A percentile compares a stretch with the other conserved stretches of the same genome.
Conservation (phyloP, 2,888 invertebrate genomes). For the Anagyrus pseudococci region DNA sequence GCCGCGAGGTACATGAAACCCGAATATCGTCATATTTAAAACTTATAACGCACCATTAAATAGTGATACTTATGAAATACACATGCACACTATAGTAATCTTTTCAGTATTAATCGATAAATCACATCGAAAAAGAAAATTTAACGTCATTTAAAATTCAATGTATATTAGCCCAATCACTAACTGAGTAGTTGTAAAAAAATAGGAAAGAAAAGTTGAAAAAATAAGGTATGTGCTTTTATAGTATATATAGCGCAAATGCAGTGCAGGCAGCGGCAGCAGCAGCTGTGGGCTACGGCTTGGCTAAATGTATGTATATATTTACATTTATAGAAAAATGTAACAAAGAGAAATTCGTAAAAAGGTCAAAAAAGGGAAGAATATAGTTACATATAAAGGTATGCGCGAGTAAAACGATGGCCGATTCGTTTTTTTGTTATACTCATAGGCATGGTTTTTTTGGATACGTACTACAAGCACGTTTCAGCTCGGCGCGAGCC, state of each 20-base stretch:
- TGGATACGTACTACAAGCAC: no score
- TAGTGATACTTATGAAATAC: no score
- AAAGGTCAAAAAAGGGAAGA: constrained; percentile 3
- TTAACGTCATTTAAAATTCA: no score
- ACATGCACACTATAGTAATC: no score
- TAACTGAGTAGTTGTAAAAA: no score
- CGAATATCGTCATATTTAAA: neutral
- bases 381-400: no score
- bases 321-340: neutral
- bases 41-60: no score
- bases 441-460: no score
- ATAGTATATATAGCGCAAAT: constrained; percentile 53
- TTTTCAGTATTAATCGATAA: neutral
- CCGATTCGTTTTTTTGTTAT: no score
- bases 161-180: no score
- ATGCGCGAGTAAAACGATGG: no score
- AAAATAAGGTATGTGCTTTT: constrained; percentile 25
- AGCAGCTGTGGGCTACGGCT: constrained; percentile 61
- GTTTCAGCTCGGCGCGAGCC: no score
- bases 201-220: neutral
- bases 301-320: constrained; percentile 31
- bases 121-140: neutral
- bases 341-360: constrained; percentile 21
- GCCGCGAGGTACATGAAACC: neutral
- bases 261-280: constrained; percentile 60